Percentiles rank a stretch among this genome's conserved stretches.
Conservation (phyloP, 35 echinoderm and acorn worm genomes). For the Heliocidaris erythrogramma region DNA sequence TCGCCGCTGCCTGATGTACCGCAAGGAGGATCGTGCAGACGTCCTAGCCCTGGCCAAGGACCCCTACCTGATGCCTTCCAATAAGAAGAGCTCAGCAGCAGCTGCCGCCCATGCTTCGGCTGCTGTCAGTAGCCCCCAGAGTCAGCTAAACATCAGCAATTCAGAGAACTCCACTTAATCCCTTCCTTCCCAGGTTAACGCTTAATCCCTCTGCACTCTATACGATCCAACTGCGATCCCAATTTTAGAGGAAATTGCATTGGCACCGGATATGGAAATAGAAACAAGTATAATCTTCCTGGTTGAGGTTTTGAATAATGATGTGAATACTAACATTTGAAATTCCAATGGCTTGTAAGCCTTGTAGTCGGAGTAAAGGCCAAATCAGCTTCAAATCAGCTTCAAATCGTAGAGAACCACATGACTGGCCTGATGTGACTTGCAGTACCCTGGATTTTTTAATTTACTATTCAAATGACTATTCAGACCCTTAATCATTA, state of each 20-base stretch:
- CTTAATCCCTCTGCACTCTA: neutral
- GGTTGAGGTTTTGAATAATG: no score
- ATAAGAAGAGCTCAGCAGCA: conserved; percentile 53
- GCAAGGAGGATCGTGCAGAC: conserved; percentile 82
- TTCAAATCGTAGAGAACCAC: no score
- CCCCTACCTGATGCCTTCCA: conserved; percentile 70
- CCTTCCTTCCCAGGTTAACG: neutral
- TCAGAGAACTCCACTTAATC: conserved; percentile 44
- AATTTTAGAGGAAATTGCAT: neutral
- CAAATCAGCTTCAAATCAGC: no score
- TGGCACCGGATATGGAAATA: neutral
- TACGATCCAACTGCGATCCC: neutral
- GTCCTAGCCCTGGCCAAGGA: conserved; percentile 82
- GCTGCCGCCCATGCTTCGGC: conserved; percentile 15
- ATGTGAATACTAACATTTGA: no score
- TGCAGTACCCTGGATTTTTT: neutral
- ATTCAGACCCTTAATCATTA: neutral
- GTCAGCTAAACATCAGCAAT: neutral
- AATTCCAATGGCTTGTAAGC: no score
- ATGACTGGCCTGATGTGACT: neutral
- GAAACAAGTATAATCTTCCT: neutral
- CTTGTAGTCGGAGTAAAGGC: no score
- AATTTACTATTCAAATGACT: neutral
- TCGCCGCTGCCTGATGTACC: conserved; percentile 87
- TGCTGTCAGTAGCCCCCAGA: conserved; percentile 27